These are phyloP conservation scores for Julus scandinavius DNA, from an alignment of 2,888 invertebrate species.

Conservation along the genomic window DNA sequence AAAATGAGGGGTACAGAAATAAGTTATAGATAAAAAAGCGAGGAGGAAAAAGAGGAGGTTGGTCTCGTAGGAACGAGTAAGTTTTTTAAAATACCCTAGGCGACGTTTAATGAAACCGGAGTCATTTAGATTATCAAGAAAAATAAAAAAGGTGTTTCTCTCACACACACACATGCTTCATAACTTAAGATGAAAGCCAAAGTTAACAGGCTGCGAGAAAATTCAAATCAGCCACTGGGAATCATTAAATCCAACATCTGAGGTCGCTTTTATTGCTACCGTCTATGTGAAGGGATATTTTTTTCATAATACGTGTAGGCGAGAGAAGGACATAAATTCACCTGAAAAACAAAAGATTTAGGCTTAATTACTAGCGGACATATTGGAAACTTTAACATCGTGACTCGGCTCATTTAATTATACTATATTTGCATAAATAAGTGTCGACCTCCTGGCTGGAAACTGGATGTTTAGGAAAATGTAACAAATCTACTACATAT, in stretches of 20 bases:
- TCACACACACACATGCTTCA: not conserved
- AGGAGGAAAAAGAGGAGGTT: not conserved
- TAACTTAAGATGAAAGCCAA: not conserved
- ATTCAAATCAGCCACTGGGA: constrained; percentile 27
- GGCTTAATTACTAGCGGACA: too few relatives aligned
- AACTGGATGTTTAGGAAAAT: too few relatives aligned
- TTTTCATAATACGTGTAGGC: too few relatives aligned
- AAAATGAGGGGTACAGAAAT: not conserved
- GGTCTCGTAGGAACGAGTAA: not conserved
- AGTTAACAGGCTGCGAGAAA: constrained; percentile 33
- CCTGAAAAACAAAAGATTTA: too few relatives aligned
- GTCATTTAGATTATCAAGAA: constrained; percentile 50
- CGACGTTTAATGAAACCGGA: constrained; percentile 50
- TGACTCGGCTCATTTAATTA: too few relatives aligned
- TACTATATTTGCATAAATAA: too few relatives aligned
- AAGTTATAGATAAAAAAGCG: not conserved
- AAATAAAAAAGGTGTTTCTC: constrained; percentile 13
- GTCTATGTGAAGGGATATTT: too few relatives aligned
- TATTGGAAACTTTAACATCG: too few relatives aligned
- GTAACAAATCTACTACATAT: too few relatives aligned
- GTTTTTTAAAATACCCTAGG: constrained; percentile 43
- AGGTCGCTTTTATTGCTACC: too few relatives aligned
- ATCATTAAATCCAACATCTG: not conserved
- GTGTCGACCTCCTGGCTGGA: too few relatives aligned
- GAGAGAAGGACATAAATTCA: too few relatives aligned